phyloP scores from a whole-genome alignment of 2,113 vertebrate species.

The Oreochromis aureus region DNA sequence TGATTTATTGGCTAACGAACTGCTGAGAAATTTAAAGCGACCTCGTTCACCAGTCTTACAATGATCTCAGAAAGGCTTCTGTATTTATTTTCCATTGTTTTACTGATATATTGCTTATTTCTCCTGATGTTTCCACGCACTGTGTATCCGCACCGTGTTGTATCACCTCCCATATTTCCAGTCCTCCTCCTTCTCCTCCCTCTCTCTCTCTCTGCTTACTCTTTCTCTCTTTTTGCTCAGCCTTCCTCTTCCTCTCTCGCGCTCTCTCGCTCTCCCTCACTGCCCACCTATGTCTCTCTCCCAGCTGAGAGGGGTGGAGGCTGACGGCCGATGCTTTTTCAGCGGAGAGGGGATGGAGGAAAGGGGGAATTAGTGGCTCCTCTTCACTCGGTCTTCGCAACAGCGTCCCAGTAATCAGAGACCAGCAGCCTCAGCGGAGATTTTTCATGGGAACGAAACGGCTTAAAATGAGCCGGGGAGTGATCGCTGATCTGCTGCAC shows the following conservation, averaged over 20 bases:
- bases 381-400: not conserved
- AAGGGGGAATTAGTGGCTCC: constrained; percentile 3
- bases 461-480: constrained; percentile 15
- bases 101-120: not conserved
- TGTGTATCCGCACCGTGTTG: not conserved
- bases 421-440: not conserved
- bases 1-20: not conserved
- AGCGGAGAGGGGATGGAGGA: constrained; percentile 48
- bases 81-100: not conserved
- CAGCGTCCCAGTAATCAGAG: not conserved
- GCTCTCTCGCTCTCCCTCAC: not conserved
- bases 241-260: not conserved
- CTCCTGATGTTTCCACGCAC: not conserved
- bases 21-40: not conserved
- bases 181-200: not conserved
- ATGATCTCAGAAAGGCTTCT: not conserved
- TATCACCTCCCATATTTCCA: not conserved
- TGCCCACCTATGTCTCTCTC: not conserved
- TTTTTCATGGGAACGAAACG: not conserved
- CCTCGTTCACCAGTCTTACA: not conserved
- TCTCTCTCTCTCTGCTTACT: not conserved
- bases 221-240: not conserved
- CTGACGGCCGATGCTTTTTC: constrained; percentile 23
- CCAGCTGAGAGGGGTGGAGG: constrained; percentile 55
- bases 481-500: constrained; percentile 23